phyloP scores from a whole-genome alignment of 2,113 vertebrate genomes.

The Pimephales promelas region DNA sequence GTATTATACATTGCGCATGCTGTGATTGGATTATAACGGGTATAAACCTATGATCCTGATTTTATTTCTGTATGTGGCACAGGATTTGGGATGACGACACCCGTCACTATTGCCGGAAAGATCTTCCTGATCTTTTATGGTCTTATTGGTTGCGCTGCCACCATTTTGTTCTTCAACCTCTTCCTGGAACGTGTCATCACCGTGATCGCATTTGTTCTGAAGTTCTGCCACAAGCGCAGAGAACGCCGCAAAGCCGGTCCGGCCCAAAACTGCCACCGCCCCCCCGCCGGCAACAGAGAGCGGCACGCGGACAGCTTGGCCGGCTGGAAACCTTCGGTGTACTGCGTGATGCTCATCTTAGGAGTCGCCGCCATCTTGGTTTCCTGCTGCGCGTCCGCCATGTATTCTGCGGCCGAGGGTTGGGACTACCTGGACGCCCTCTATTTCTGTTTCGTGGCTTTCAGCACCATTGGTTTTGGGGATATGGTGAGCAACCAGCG shows the following conservation, averaged over 20 bases:
- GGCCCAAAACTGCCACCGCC: constrained; percentile 50
- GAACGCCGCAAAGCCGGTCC: constrained; percentile 70
- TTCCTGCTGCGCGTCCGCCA: constrained; percentile 84
- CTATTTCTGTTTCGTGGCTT: constrained; percentile 88
- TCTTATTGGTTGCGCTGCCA: constrained; percentile 83
- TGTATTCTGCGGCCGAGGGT: constrained; percentile 81
- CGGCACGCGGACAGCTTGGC: constrained; percentile 61
- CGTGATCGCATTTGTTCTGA: constrained; percentile 78
- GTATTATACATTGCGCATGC: background rate
- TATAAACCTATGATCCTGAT: constrained; percentile 1
- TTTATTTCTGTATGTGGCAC: constrained; percentile 58
- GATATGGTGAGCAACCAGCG: constrained; percentile 86
- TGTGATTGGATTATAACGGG: background rate
- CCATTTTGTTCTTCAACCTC: constrained; percentile 85
- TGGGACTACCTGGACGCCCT: constrained; percentile 87
- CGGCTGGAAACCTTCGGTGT: constrained; percentile 85
- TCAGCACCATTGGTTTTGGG: constrained; percentile 88
- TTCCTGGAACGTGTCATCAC: constrained; percentile 87
- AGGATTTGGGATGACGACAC: constrained; percentile 86
- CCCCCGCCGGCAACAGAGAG: constrained; percentile 41
- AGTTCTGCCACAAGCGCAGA: constrained; percentile 75
- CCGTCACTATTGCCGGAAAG: constrained; percentile 80
- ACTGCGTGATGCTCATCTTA: constrained; percentile 84
- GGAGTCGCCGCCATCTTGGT: constrained; percentile 79
- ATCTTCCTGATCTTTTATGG: constrained; percentile 86